A percentile compares a stretch with the other conserved stretches of the same genome.
phyloP scores from a whole-genome alignment of 2,888 invertebrate genomes.

The Drosophila falleni region DNA sequence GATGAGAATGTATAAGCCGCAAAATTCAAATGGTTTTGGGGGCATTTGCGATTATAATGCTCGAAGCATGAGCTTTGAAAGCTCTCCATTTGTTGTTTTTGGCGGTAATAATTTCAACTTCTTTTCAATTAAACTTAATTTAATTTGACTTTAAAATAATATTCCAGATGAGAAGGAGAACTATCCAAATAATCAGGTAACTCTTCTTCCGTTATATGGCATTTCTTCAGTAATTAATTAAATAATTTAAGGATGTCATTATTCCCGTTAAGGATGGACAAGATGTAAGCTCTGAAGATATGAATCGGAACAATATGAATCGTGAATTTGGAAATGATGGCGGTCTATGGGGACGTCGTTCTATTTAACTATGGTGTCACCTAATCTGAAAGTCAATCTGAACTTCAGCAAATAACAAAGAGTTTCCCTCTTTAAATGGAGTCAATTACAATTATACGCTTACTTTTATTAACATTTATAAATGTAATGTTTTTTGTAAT shows the following conservation, averaged over 20 bases:
- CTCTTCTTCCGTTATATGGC: neutral
- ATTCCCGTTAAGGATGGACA: neutral
- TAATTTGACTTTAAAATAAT: neutral
- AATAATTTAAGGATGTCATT: neutral
- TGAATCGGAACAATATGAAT: neutral
- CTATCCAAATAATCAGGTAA: constrained; percentile 1
- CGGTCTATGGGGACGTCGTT: constrained; percentile 28
- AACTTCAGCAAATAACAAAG: neutral
- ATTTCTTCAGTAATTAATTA: neutral
- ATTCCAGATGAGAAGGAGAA: neutral
- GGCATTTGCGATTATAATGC: constrained; percentile 1
- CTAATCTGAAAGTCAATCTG: neutral
- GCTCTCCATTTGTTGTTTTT: constrained; percentile 30
- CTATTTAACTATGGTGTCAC: neutral
- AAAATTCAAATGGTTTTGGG: constrained; percentile 2
- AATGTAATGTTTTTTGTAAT: neutral
- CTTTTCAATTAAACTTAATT: neutral
- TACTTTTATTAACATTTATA: neutral
- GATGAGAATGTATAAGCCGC: neutral
- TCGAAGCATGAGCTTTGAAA: neutral
- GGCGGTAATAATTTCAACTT: constrained; percentile 16
- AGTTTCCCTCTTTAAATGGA: neutral
- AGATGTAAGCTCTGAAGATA: neutral
- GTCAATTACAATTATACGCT: neutral
- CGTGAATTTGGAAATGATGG: neutral